These are phyloP conservation scores for Pseudomyrmex flavicornis DNA, from an alignment of 1,140 invertebrate genomes.

Conservation along the genomic window DNA sequence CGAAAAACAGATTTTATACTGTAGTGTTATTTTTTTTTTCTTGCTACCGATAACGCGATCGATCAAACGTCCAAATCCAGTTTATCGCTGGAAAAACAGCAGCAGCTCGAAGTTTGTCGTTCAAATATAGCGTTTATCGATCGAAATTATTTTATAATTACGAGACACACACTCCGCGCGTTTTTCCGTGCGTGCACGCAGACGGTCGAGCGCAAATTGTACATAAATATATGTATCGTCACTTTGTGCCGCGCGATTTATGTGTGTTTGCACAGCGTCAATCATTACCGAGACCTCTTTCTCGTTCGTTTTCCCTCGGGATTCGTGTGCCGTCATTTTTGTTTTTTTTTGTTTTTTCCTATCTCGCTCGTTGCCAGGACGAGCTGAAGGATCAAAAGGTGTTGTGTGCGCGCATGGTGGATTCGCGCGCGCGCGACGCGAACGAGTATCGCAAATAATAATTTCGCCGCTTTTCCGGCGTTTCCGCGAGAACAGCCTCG, in stretches of 20 bases:
- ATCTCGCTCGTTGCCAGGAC: neutral
- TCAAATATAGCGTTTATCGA: too few relatives aligned
- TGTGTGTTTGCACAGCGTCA: slow-evolving; percentile 65
- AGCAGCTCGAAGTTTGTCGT: too few relatives aligned
- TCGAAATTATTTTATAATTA: neutral
- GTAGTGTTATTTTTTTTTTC: neutral
- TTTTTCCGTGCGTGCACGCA: neutral
- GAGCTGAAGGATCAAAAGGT: slow-evolving; percentile 57
- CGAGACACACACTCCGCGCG: neutral
- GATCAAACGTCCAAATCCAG: too few relatives aligned
- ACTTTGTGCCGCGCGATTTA: slow-evolving; percentile 8
- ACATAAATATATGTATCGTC: slow-evolving; percentile 12
- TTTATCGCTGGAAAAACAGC: too few relatives aligned
- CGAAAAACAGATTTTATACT: neutral
- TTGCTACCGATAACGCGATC: neutral
- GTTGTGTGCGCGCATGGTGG: neutral
- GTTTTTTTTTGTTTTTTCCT: slow-evolving; percentile 53
- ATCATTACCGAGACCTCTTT: slow-evolving; percentile 54
- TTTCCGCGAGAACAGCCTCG: neutral
- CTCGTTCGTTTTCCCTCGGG: slow-evolving; percentile 30
- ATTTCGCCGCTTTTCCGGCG: slow-evolving; percentile 49
- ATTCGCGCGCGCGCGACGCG: slow-evolving; percentile 42
- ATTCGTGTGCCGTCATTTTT: slow-evolving; percentile 36
- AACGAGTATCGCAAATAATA: slow-evolving; percentile 42
- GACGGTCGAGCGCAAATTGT: slow-evolving; percentile 3